Evolutionary conservation across 2,888 invertebrate species (phyloP).

Genomic region (Parelbella ahira): DNA sequence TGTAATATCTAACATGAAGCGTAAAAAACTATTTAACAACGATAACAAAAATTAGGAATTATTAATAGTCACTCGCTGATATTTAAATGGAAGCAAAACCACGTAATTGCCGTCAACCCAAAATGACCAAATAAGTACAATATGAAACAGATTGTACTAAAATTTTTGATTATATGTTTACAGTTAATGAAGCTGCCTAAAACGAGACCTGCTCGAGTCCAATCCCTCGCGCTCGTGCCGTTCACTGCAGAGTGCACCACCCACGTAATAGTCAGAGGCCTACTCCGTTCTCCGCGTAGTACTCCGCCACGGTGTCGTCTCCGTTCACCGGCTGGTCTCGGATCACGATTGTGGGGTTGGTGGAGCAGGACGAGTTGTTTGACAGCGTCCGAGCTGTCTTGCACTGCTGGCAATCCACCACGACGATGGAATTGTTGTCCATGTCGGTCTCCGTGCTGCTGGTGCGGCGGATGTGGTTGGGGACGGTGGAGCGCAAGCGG

Average conservation of each 20-base stretch:
- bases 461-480: conserved; percentile 50
- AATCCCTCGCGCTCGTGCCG: background rate
- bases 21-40: too few species aligned
- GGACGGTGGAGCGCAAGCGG: conserved; percentile 49
- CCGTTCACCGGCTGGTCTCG: conserved; percentile 55
- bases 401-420: conserved; percentile 66
- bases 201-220: conserved; percentile 7
- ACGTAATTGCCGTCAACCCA: too few species aligned
- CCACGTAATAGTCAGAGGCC: conserved; percentile 73
- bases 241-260: conserved; percentile 76
- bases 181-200: too few species aligned
- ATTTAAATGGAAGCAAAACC: too few species aligned
- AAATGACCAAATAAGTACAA: too few species aligned
- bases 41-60: too few species aligned
- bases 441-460: conserved; percentile 71
- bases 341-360: conserved; percentile 64
- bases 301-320: conserved; percentile 49
- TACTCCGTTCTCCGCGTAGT: conserved; percentile 55
- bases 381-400: conserved; percentile 49
- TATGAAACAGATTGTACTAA: too few species aligned
- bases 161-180: background rate
- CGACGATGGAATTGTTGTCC: conserved; percentile 68
- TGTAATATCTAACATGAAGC: too few species aligned
- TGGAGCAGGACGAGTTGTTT: conserved; percentile 42
- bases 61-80: too few species aligned